Evolutionary conservation across 2,113 vertebrate species (phyloP), one percentile per base, ranked within the genome.

Genomic region (Otis tarda): DNA sequence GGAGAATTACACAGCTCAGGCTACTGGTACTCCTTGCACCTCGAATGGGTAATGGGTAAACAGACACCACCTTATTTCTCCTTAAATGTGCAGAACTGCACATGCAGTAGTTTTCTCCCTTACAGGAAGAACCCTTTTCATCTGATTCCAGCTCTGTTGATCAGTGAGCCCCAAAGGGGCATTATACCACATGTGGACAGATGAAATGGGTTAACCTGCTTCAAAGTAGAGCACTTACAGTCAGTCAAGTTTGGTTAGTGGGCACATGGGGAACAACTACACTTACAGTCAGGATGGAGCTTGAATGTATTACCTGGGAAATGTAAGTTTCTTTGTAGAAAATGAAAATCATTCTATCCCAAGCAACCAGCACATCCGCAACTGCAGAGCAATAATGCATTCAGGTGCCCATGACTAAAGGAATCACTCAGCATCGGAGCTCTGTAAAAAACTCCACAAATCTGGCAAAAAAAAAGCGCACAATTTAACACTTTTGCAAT

Each of bases 401-500:
- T 77, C 63, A 67, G 70, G 33, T 67, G 22, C 55, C 37, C 2
- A 0, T n/a, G 23, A 70, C 37, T 12, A 15, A 74, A 93, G 23
- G 37, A 64, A 55, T 57, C 49, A 7, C 12, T 47, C 67, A 87
- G 43, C 50, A 71, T 63, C 14, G 39, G 39, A 95, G 43, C 11
- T 65, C 70, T 81, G 53, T 50, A 41, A 95, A 93, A 87, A 95
- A 59, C 27, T 57, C 41, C 70, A 71, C 39, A 96, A 85, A 84
- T 18, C 31, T 95, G 91, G 56, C 41, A 57, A 50, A 79, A 76
- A 53, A 28, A n/a, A 23, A 17, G 2, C 3, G 4, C 47, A 63
- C 24, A 89, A 57, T 93, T 90, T 91, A 88, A 89, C 89, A 97
- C 59, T 89, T 96, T 65, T 90, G 61, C 41, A 91, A 78, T 30